Evolutionary conservation across 2,888 invertebrate genomes (phyloP).

Genomic region (Trichopria drosophilae): DNA sequence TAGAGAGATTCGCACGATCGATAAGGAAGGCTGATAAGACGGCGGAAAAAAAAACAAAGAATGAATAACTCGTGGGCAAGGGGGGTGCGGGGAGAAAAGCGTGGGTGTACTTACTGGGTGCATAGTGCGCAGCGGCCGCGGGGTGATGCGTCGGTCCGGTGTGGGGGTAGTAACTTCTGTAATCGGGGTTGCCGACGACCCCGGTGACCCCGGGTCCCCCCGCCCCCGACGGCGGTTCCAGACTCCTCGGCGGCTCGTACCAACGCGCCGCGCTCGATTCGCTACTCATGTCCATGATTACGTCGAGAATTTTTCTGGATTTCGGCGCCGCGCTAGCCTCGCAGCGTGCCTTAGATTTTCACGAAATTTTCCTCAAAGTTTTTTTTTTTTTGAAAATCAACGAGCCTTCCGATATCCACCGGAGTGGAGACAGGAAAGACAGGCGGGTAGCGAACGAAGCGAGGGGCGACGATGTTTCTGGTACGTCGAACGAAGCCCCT

Average conservation of each 20-base stretch:
- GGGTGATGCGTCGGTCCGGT: conserved; percentile 55
- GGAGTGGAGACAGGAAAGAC: not conserved
- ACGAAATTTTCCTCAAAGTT: not conserved
- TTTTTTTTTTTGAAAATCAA: conserved; percentile 7
- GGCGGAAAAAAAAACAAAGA: no score
- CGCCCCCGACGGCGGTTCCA: conserved; percentile 50
- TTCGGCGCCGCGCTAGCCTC: conserved; percentile 32
- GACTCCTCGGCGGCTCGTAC: conserved; percentile 56
- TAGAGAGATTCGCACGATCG: no score
- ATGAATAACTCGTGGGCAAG: no score
- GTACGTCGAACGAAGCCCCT: conserved; percentile 39
- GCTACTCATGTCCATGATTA: conserved; percentile 57
- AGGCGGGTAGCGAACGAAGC: no score
- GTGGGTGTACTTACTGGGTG: conserved; percentile 53
- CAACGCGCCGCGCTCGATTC: conserved; percentile 57
- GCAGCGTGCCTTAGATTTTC: conserved; percentile 3
- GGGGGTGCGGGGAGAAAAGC: conserved; percentile 6
- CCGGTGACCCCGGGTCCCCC: conserved; percentile 47
- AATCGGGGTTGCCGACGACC: conserved; percentile 53
- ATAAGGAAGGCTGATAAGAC: no score
- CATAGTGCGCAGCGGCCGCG: conserved; percentile 55
- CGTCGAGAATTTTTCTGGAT: conserved; percentile 50
- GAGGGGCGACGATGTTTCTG: conserved; percentile 39
- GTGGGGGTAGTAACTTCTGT: conserved; percentile 56
- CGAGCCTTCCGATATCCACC: conserved; percentile 1